Percentiles rank a stretch among this genome's conserved stretches.
phyloP scores from a whole-genome alignment of 2,113 vertebrate genomes.

The Aleadryas rufinucha region DNA sequence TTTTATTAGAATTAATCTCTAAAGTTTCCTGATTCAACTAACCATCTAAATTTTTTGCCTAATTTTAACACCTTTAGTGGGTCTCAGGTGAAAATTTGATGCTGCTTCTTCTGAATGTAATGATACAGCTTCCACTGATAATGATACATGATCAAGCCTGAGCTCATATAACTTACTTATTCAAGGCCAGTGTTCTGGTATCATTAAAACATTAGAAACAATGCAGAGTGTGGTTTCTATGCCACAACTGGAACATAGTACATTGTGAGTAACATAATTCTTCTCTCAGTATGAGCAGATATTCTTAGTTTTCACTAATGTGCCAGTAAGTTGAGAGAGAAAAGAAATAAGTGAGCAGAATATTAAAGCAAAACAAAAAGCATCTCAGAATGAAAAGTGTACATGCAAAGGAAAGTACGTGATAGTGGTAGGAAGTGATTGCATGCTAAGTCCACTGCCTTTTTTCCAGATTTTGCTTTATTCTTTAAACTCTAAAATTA shows the following conservation, averaged over 20 bases:
- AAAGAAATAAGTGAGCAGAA: neutral
- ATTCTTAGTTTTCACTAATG: neutral
- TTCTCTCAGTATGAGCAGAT: neutral
- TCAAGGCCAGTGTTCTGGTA: neutral
- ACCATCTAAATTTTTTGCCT: neutral
- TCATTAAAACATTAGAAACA: neutral
- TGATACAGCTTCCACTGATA: neutral
- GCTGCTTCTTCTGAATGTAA: neutral
- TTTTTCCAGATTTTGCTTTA: conserved; percentile 16
- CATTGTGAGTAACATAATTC: neutral
- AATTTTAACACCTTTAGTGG: neutral
- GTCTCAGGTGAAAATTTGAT: neutral
- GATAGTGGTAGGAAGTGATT: neutral
- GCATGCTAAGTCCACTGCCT: neutral
- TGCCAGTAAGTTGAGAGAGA: neutral
- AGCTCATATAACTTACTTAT: neutral
- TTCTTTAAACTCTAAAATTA: neutral
- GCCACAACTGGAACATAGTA: neutral
- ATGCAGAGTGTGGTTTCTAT: neutral
- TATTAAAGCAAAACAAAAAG: neutral
- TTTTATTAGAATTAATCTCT: neutral
- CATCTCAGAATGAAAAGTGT: neutral
- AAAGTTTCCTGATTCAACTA: neutral
- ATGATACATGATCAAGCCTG: neutral
- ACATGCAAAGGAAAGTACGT: neutral